These are phyloP conservation scores for Platichthys stellatus DNA, from an alignment of 2,113 vertebrate species.

Conservation along the genomic window DNA sequence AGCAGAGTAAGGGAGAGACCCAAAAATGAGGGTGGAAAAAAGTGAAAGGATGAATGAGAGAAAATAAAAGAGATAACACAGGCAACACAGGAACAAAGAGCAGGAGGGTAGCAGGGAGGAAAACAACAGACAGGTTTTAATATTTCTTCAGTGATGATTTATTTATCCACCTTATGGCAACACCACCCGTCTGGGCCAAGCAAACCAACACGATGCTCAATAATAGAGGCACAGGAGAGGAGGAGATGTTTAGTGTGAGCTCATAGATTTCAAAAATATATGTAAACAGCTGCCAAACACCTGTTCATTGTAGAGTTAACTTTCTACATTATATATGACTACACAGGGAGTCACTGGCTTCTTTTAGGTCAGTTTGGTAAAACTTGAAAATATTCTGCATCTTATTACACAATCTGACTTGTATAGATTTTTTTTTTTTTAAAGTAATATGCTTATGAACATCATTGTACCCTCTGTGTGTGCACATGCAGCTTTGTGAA, in stretches of 20 bases:
- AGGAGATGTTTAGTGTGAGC: constrained; percentile 28
- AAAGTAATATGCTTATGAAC: neutral
- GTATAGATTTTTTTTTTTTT: neutral
- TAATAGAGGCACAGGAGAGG: constrained; percentile 33
- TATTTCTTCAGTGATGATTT: constrained; percentile 79
- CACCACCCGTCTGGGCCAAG: constrained; percentile 53
- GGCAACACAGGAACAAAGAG: constrained; percentile 4
- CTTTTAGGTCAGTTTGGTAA: neutral
- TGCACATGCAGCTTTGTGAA: neutral
- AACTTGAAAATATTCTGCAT: neutral
- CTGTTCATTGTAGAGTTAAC: neutral
- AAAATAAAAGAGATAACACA: constrained; percentile 19
- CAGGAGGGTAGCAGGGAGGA: constrained; percentile 22
- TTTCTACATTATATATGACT: neutral
- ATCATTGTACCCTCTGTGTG: neutral
- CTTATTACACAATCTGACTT: neutral
- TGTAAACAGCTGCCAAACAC: neutral
- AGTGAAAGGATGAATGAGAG: constrained; percentile 29
- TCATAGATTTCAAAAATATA: constrained; percentile 25
- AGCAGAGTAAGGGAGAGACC: constrained; percentile 7
- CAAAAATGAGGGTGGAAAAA: neutral
- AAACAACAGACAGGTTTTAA: constrained; percentile 68
- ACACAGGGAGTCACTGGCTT: neutral
- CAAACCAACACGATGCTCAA: constrained; percentile 52
- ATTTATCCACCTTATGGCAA: constrained; percentile 77